Percentiles rank a stretch among this genome's conserved stretches.
Conservation (phyloP, 2,888 invertebrate species). For the Esperia sulphurella region DNA sequence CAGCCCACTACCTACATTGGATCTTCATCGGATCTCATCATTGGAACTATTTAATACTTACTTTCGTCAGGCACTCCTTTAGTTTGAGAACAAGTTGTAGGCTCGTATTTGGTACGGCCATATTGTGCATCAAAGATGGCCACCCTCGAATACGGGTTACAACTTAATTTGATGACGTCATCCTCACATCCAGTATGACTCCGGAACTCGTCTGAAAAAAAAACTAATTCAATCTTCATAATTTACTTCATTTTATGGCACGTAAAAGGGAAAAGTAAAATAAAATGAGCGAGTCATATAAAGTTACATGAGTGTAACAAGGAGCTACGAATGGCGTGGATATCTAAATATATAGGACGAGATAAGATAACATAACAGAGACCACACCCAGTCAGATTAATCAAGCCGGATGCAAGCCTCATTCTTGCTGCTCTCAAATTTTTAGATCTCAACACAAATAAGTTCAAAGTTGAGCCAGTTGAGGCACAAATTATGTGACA, state of each 20-base stretch:
- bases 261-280: no score
- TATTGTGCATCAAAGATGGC: conserved; percentile 94
- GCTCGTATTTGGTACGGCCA: conserved; percentile 89
- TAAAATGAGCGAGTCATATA: background rate
- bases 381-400: no score
- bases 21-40: background rate
- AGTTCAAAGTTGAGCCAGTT: no score
- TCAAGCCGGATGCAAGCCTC: no score
- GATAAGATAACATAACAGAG: no score
- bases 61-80: conserved; percentile 89
- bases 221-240: background rate
- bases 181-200: conserved; percentile 94
- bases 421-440: no score
- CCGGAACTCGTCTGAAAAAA: conserved; percentile 88
- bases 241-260: no score
- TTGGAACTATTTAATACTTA: conserved; percentile 67
- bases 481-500: no score
- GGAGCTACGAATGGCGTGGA: background rate
- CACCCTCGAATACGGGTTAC: conserved; percentile 89
- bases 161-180: conserved; percentile 88
- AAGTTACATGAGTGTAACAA: background rate
- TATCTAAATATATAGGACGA: background rate
- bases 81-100: conserved; percentile 87
- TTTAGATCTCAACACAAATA: no score
- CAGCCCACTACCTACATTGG: background rate